Percentiles rank a stretch among this genome's conserved stretches.
phyloP scores from a whole-genome alignment of 2,113 vertebrate genomes.

The Rousettus leschenaultii region DNA sequence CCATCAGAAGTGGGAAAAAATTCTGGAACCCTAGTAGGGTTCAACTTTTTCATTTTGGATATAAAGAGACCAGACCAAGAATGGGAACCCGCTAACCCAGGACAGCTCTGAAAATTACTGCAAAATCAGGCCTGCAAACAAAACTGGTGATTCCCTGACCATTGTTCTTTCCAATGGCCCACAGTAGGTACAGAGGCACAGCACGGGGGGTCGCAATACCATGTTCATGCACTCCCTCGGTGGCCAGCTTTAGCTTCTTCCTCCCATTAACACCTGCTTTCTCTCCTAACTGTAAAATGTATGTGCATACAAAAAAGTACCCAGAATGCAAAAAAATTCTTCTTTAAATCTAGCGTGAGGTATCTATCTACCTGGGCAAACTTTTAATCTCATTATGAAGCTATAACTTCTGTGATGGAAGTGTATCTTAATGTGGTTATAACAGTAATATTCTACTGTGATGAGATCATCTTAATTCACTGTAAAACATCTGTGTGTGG shows the following conservation, averaged over 20 bases:
- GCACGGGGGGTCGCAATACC: not conserved
- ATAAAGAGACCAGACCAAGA: not conserved
- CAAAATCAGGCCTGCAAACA: not conserved
- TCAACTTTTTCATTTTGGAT: not conserved
- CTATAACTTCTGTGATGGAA: constrained; percentile 64
- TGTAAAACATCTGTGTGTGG: constrained; percentile 74
- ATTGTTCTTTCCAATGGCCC: not conserved
- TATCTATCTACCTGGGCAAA: constrained; percentile 19
- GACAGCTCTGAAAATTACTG: not conserved
- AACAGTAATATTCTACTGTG: constrained; percentile 52
- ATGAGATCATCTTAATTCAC: constrained; percentile 62
- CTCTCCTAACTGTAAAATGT: not conserved
- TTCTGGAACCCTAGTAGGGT: not conserved
- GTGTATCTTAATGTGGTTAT: constrained; percentile 65
- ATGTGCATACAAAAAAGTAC: not conserved
- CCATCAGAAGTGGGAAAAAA: not conserved
- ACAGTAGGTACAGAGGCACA: not conserved
- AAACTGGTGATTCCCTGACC: not conserved
- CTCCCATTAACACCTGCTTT: not conserved
- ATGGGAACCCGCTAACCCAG: not conserved
- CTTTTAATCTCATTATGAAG: constrained; percentile 37
- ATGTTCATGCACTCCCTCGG: not conserved
- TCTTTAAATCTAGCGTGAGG: constrained; percentile 17
- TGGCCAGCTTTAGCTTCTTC: not conserved
- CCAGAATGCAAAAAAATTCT: not conserved